Conservation (phyloP, 2,113 vertebrate genomes). For the Charadrius vociferus region DNA sequence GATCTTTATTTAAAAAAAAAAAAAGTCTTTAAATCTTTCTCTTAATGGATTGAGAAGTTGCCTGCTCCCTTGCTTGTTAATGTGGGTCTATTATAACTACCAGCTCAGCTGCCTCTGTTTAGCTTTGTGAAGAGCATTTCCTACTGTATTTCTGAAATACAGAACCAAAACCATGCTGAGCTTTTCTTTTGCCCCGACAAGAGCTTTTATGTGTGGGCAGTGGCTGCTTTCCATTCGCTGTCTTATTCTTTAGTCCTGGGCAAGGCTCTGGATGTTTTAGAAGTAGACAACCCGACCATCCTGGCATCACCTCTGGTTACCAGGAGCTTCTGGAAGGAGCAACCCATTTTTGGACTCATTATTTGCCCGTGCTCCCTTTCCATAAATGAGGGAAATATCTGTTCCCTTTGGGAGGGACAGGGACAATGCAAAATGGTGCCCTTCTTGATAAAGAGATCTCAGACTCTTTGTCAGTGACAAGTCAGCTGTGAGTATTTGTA, state of each 20-base stretch:
- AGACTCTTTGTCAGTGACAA: background rate
- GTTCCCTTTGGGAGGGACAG: background rate
- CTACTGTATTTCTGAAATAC: conserved; percentile 19
- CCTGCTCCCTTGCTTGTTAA: background rate
- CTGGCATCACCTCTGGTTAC: background rate
- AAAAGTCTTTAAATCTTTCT: background rate
- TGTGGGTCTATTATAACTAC: background rate
- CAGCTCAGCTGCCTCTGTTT: background rate
- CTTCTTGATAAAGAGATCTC: background rate
- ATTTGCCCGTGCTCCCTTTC: background rate
- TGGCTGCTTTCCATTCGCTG: background rate
- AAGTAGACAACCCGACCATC: background rate
- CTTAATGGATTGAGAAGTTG: background rate
- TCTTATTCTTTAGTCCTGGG: background rate
- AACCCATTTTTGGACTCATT: background rate
- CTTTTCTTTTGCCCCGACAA: conserved; percentile 49
- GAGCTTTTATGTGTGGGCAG: conserved; percentile 27
- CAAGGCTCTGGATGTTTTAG: background rate
- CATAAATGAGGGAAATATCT: background rate
- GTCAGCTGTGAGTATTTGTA: background rate
- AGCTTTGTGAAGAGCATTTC: conserved; percentile 47
- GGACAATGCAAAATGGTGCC: background rate
- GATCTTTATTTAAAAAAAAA: background rate
- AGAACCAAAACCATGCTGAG: conserved; percentile 40
- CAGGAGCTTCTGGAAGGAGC: background rate